phyloP scores from a whole-genome alignment of 2,797 vertebrate species.

The Periparus ater region DNA sequence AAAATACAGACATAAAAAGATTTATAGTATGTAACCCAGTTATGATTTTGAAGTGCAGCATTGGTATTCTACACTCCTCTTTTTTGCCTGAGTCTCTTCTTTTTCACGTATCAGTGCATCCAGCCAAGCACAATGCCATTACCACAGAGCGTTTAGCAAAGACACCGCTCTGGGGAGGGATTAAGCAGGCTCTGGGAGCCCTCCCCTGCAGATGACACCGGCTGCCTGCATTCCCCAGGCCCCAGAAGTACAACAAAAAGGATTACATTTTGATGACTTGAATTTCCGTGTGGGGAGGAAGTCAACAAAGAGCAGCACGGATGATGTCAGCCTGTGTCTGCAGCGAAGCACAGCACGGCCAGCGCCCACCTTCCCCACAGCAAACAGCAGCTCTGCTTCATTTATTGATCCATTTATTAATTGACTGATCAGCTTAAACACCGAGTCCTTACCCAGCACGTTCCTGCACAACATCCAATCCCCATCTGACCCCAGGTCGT shows the following conservation, averaged over 20 bases:
- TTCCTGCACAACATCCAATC: accelerated
- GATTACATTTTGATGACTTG: not conserved
- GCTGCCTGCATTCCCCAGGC: not conserved
- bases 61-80: not conserved
- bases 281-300: not conserved
- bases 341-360: accelerated
- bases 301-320: accelerated
- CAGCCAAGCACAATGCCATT: not conserved
- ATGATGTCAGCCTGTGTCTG: not conserved
- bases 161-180: not conserved
- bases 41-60: not conserved
- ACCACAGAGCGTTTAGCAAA: not conserved
- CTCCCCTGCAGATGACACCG: not conserved
- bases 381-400: not conserved
- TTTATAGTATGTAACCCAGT: not conserved
- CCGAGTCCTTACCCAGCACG: not conserved
- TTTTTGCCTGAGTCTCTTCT: not conserved
- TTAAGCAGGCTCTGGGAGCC: not conserved
- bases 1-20: not conserved
- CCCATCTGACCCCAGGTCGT: accelerated
- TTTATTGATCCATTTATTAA: accelerated
- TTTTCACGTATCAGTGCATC: not conserved
- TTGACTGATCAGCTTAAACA: too few relatives aligned
- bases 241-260: not conserved
- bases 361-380: accelerated